Evolutionary conservation across 2,797 vertebrate species (phyloP), one percentile per base, ranked within the genome.

Genomic region (Myripristis murdjan): DNA sequence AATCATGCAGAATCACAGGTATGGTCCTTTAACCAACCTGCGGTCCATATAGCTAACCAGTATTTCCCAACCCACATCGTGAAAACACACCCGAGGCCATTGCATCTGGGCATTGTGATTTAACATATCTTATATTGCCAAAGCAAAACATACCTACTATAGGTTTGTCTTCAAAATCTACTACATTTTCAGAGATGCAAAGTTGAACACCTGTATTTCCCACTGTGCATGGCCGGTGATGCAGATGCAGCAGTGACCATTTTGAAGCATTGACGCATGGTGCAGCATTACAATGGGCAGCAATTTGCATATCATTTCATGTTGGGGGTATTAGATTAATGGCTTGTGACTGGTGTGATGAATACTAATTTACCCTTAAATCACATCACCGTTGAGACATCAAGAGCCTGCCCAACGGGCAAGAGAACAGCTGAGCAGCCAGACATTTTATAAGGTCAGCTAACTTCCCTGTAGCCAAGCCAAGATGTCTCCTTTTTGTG

Each of bases 301-400:
- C 87, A 90, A 92, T 94, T 93, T 92, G 91, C 90, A 93, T 92
- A 92, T 93, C 88, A 92, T 92, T 93, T 91, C 86, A 89, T 92
- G 91, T 93, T 88, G 74, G 81, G 78, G 84, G 91, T 91, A 93
- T 93, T 93, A 93, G 89, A 93, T 93, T 91, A 92, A 93, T 93
- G 91, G 88, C 89, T 93, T 93, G 87, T 91, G 90, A 93, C 91
- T 91, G 85, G 81, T 89, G 90, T 88, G 91, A 92, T 93, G 90
- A 93, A 93, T 92, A 91, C 88, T 91, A 92, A 93, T 93, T 89
- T 90, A 83, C 82, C 84, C 73, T 91, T 90, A 92, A 90, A 91
- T 92, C 90, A 88, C 75, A 86, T 87, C 83, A 83, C 66, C 46
- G 51, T 85, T 87, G 77, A 84, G 85, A 86, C 82, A 82, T 83